phyloP scores from a whole-genome alignment of 2,797 vertebrate genomes.

The Harpagifer antarcticus region DNA sequence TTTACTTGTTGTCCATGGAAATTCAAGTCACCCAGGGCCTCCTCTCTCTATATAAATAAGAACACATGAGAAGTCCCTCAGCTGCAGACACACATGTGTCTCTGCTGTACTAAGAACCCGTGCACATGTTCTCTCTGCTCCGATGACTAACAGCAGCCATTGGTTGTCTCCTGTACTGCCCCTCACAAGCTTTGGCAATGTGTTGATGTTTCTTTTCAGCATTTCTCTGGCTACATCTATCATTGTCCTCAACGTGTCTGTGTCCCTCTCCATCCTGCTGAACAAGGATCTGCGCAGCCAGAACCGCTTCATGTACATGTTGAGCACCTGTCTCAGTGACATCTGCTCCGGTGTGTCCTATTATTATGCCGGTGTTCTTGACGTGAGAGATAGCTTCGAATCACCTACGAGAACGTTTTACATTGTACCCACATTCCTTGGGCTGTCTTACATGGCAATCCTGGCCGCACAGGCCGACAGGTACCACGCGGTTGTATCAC shows the following conservation, averaged over 20 bases:
- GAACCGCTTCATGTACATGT: conserved; percentile 88
- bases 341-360: conserved; percentile 83
- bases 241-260: conserved; percentile 81
- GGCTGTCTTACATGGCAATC: conserved; percentile 86
- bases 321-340: conserved; percentile 87
- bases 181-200: conserved; percentile 77
- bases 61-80: not conserved
- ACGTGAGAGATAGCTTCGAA: conserved; percentile 75
- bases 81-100: conserved; percentile 6
- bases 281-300: conserved; percentile 77
- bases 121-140: conserved; percentile 22
- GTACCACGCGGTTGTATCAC: conserved; percentile 82
- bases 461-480: conserved; percentile 86
- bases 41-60: conserved; percentile 26
- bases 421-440: conserved; percentile 82
- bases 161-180: conserved; percentile 71
- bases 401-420: conserved; percentile 79
- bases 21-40: conserved; percentile 22
- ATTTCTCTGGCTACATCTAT: conserved; percentile 73
- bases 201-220: conserved; percentile 80
- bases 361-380: conserved; percentile 82
- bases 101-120: not conserved
- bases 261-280: conserved; percentile 76
- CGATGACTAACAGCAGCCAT: conserved; percentile 71
- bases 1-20: conserved; percentile 32